phyloP scores from a whole-genome alignment of 2,888 invertebrate species.

The Lithosia quadra region DNA sequence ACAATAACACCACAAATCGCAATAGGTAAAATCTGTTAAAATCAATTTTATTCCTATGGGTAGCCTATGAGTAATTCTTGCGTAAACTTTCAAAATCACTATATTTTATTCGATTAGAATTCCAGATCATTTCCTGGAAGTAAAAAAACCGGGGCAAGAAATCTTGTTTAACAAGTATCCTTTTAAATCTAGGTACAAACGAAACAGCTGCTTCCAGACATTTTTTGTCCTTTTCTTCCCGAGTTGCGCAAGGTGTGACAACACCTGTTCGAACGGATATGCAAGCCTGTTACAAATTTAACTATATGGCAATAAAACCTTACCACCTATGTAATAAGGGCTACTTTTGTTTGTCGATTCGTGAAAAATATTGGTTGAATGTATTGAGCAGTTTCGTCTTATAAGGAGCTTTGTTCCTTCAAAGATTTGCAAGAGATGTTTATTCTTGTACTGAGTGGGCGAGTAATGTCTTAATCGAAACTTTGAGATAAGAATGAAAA shows the following conservation, averaged over 20 bases:
- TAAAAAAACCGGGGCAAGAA: slow-evolving; percentile 7
- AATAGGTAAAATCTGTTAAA: too few relatives aligned
- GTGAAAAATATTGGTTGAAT: slow-evolving; percentile 11
- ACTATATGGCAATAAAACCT: slow-evolving; percentile 17
- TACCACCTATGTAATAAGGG: slow-evolving; percentile 9
- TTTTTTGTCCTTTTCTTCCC: slow-evolving; percentile 54
- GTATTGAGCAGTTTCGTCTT: slow-evolving; percentile 26
- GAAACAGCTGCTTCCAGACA: slow-evolving; percentile 56
- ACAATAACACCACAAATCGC: background rate
- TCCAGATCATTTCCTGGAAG: slow-evolving; percentile 3
- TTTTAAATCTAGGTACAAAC: slow-evolving; percentile 40
- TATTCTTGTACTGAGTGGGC: slow-evolving; percentile 35
- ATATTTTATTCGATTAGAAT: background rate
- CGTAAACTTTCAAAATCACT: background rate
- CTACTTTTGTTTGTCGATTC: slow-evolving; percentile 25
- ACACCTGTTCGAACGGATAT: slow-evolving; percentile 67
- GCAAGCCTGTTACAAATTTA: slow-evolving; percentile 34
- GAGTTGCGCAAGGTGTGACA: slow-evolving; percentile 65
- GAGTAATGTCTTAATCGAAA: slow-evolving; percentile 58
- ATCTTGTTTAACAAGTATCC: slow-evolving; percentile 25
- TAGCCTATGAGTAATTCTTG: background rate
- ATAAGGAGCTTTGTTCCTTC: slow-evolving; percentile 28
- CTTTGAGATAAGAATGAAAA: slow-evolving; percentile 37
- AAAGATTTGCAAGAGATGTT: slow-evolving; percentile 33
- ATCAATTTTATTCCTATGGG: background rate